phyloP scores from a whole-genome alignment of 2,888 invertebrate species.

The Stenoptilia bipunctidactyla region DNA sequence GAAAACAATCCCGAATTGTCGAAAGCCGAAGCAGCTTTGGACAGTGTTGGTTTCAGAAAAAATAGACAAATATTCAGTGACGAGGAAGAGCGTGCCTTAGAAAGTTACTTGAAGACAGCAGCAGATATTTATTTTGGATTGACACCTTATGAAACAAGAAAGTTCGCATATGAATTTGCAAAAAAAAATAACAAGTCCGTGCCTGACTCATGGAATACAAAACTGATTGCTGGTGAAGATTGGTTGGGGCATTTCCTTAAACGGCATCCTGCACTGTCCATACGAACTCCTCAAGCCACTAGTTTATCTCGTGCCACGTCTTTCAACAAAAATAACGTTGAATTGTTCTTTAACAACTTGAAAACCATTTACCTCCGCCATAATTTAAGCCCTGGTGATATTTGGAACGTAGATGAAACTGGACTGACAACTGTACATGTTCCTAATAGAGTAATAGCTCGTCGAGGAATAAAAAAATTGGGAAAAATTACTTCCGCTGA shows the following conservation, averaged over 20 bases:
- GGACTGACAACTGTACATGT: conserved; percentile 14
- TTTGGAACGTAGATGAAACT: conserved; percentile 15
- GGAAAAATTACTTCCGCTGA: conserved; percentile 19
- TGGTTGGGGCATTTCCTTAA: conserved; percentile 18
- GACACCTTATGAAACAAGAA: conserved; percentile 3
- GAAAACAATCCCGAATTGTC: conserved; percentile 4
- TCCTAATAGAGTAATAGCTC: conserved; percentile 9
- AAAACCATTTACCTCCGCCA: conserved; percentile 9
- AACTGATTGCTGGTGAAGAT: conserved; percentile 11
- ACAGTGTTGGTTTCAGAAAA: conserved; percentile 5
- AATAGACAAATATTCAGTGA: conserved; percentile 13
- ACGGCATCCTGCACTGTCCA: conserved; percentile 14
- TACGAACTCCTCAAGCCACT: conserved; percentile 12
- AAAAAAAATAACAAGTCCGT: conserved; percentile 1
- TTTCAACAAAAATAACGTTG: conserved; percentile 12
- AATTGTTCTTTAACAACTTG: conserved; percentile 14
- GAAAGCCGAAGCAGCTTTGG: conserved; percentile 9
- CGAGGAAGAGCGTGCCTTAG: conserved; percentile 6
- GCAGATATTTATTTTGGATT: conserved; percentile 9
- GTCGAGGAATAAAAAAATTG: conserved; percentile 14
- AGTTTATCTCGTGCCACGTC: conserved; percentile 12
- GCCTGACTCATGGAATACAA: conserved; percentile 14
- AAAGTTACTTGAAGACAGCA: no score
- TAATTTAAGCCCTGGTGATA: conserved; percentile 10
- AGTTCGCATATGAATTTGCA: conserved; percentile 4